phyloP scores from a whole-genome alignment of 2,888 invertebrate genomes.

The Hydraecia micacea region DNA sequence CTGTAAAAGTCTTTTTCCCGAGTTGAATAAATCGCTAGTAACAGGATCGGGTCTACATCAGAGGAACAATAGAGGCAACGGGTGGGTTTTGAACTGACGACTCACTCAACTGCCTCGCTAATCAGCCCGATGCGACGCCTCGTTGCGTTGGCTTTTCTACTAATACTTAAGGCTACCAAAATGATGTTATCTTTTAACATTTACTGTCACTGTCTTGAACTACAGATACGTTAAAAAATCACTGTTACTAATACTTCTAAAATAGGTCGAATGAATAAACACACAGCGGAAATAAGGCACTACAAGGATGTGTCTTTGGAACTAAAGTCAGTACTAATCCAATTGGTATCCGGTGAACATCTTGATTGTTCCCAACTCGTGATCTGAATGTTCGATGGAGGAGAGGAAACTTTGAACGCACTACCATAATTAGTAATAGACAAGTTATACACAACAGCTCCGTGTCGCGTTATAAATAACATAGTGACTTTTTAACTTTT shows the following conservation, averaged over 20 bases:
- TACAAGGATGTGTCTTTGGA: conserved; percentile 69
- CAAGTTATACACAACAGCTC: conserved; percentile 62
- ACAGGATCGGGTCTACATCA: not conserved
- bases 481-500: conserved; percentile 36
- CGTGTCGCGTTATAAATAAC: conserved; percentile 41
- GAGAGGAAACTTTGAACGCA: conserved; percentile 68
- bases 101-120: not conserved
- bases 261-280: conserved; percentile 40
- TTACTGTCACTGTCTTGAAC: not conserved
- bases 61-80: conserved; percentile 2
- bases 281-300: conserved; percentile 36
- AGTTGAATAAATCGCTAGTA: not conserved
- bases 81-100: not conserved
- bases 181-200: not conserved
- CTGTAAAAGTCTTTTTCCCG: not conserved
- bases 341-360: conserved; percentile 78
- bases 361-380: conserved; percentile 85
- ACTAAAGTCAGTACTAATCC: conserved; percentile 77
- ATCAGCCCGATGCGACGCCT: not conserved
- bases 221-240: not conserved
- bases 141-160: not conserved
- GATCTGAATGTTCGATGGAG: conserved; percentile 78
- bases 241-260: conserved; percentile 8
- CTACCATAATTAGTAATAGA: conserved; percentile 70
- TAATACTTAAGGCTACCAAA: not conserved